phyloP scores from a whole-genome alignment of 2,888 invertebrate species.

The Patella depressa region DNA sequence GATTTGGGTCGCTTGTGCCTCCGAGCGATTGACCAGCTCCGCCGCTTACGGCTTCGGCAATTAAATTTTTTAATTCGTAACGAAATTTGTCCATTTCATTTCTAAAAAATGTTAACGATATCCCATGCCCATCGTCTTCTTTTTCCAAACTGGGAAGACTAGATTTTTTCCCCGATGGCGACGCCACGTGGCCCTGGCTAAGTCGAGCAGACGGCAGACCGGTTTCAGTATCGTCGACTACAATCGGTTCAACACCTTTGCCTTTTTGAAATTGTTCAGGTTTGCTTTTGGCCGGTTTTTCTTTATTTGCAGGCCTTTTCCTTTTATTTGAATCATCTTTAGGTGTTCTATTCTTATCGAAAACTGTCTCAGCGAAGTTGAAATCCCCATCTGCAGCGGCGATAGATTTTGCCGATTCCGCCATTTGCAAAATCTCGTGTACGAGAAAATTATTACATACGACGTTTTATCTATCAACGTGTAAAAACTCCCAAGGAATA shows the following conservation, averaged over 20 bases:
- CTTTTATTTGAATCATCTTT: not conserved
- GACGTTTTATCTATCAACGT: no score
- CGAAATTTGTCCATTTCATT: constrained; percentile 1
- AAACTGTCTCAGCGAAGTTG: not conserved
- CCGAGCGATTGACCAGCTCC: not conserved
- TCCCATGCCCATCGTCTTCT: not conserved
- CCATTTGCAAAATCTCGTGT: not conserved
- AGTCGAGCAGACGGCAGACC: not conserved
- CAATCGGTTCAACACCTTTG: not conserved
- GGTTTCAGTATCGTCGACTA: not conserved
- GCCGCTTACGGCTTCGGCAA: not conserved
- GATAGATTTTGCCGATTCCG: not conserved
- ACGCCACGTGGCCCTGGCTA: not conserved
- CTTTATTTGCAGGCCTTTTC: not conserved
- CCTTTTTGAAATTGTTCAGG: constrained; percentile 6
- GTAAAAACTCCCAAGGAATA: no score
- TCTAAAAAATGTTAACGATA: not conserved
- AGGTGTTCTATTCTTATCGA: not conserved
- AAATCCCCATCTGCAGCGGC: constrained; percentile 3
- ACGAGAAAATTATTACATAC: no score
- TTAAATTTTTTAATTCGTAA: not conserved
- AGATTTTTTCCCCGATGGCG: not conserved
- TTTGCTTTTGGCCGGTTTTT: not conserved
- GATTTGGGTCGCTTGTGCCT: not conserved
- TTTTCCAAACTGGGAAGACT: constrained; percentile 3